A percentile compares a stretch with the other conserved stretches of the same genome.
Evolutionary conservation across 2,113 vertebrate genomes (phyloP).

Genomic region (Hiodon alosoides): DNA sequence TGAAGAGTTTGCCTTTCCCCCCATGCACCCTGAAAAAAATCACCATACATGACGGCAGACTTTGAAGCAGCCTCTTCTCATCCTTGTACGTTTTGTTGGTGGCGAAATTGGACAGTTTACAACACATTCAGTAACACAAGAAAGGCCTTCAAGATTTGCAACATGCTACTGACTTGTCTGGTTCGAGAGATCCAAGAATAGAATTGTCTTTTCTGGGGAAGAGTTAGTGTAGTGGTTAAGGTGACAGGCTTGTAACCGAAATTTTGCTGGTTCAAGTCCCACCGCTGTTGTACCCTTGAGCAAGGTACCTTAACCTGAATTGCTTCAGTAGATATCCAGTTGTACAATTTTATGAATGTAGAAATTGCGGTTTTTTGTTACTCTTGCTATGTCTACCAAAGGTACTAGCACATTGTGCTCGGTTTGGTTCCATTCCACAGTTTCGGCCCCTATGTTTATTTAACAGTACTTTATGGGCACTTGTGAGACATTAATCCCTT

Average conservation of each 20-base stretch:
- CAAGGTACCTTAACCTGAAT: too few species aligned
- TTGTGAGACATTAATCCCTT: conserved; percentile 59
- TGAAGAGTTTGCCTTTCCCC: not conserved
- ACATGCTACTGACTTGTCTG: too few species aligned
- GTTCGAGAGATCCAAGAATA: too few species aligned
- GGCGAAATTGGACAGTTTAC: not conserved
- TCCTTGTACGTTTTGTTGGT: not conserved
- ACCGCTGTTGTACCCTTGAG: too few species aligned
- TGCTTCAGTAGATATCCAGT: too few species aligned
- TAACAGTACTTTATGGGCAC: conserved; percentile 60
- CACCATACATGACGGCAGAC: not conserved
- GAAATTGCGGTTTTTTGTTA: too few species aligned
- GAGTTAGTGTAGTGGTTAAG: too few species aligned
- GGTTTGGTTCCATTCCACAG: conserved; percentile 51
- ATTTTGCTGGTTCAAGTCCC: too few species aligned
- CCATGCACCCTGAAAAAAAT: not conserved
- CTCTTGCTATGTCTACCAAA: conserved; percentile 30
- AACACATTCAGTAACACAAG: not conserved
- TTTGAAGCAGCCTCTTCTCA: not conserved
- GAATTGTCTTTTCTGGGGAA: too few species aligned
- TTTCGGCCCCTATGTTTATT: conserved; percentile 51
- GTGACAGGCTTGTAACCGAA: too few species aligned
- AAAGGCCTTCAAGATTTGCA: not conserved
- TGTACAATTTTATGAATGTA: too few species aligned
- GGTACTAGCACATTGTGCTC: conserved; percentile 54